Evolutionary conservation across 2,888 invertebrate genomes (phyloP), one percentile per base, ranked within the genome.

Genomic region (Melitaea athalia): DNA sequence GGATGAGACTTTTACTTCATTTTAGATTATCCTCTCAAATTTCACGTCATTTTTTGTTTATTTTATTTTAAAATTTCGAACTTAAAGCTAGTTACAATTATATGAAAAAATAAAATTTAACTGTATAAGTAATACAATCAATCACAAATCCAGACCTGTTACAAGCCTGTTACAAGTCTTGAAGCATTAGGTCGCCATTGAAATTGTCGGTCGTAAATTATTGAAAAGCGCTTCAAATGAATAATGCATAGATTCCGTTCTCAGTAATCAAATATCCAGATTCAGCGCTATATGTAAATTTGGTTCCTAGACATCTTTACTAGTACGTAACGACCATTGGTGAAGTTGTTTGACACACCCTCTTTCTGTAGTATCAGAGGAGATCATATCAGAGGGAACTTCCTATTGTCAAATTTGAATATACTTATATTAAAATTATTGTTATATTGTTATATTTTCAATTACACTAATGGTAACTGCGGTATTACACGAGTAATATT

Each of bases 161-260:
- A 53, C 5, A 31, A 14, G 33, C n/a, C n/a, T n/a, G n/a, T n/a
- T n/a, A n/a, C n/a, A n/a, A n/a, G 24, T 24, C 5, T 57, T 50
- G 49, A 49, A 43, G 53, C 53, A 61, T 66, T 61, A 33, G 60
- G 52, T 53, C 43, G 15, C 53, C 15, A 66, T 55, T 66, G 53
- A 61, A 53, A 66, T 31, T 11, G 33, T 53, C 12, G 50, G 64
- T 33, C n/a, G 60, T 61, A 60, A 66, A 66, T 66, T 66, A 66
- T 61, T 66, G 66, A 66, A 61, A 66, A 66, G 66, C 66, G 61
- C 7, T 61, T 53, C 52, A 33, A 31, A 66, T 66, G 66, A 66
- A 66, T 66, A 61, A 66, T 66, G 66, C 45, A 65, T 65, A 42
- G 4, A 53, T 66, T 66, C 66, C 33, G 45, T 66, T 55, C 53